These are phyloP conservation scores for Pyrochroa serraticornis DNA, from an alignment of 2,888 invertebrate genomes.

Conservation along the genomic window DNA sequence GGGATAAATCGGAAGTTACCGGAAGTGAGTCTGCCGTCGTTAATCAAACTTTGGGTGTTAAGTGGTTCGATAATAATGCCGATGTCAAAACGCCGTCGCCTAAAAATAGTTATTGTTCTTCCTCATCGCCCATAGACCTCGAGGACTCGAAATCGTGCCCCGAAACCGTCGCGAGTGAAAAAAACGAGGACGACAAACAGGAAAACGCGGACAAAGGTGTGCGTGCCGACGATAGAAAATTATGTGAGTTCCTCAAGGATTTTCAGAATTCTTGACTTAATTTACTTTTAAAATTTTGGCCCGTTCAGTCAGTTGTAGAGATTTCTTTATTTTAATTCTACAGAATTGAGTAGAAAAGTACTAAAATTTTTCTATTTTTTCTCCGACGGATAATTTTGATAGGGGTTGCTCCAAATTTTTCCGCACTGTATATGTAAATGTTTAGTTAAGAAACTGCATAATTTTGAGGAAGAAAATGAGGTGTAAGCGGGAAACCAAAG, in stretches of 20 bases:
- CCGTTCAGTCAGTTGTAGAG: too few species aligned
- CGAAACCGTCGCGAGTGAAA: conserved; percentile 47
- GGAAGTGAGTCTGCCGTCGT: conserved; percentile 4
- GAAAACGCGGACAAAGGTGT: conserved; percentile 40
- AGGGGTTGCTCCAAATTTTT: too few species aligned
- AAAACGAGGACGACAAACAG: conserved; percentile 41
- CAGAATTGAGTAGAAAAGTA: too few species aligned
- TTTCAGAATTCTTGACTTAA: not conserved
- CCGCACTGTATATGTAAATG: too few species aligned
- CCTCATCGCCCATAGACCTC: conserved; percentile 49
- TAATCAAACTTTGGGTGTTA: conserved; percentile 26
- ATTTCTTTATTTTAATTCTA: too few species aligned
- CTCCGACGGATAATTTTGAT: too few species aligned
- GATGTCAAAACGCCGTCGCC: conserved; percentile 42
- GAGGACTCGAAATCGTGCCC: conserved; percentile 54
- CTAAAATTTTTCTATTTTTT: too few species aligned
- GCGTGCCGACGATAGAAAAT: conserved; percentile 42
- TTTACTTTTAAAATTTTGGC: too few species aligned
- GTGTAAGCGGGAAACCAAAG: too few species aligned
- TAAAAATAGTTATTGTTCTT: conserved; percentile 42
- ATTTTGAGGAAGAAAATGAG: too few species aligned
- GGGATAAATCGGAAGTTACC: conserved; percentile 11
- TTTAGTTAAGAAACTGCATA: too few species aligned
- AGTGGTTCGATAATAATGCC: conserved; percentile 45
- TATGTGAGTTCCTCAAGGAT: conserved; percentile 39